A percentile compares a stretch with the other conserved stretches of the same genome.
Conservation (phyloP, 92 coral and sea anemone genomes). For the Palythoa caribaeorum region DNA sequence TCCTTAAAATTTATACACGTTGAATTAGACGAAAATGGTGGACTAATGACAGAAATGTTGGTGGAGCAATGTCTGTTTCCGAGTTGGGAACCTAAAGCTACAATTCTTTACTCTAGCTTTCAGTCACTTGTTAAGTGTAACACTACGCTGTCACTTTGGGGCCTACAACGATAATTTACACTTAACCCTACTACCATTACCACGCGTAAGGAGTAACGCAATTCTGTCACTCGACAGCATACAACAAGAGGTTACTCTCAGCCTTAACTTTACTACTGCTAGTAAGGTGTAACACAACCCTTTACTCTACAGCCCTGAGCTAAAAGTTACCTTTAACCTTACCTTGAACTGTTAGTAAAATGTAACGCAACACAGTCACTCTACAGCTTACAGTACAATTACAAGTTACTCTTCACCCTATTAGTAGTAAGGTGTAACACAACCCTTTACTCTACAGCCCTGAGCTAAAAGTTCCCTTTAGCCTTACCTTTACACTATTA, state of each 20-base stretch:
- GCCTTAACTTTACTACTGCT: too few species aligned
- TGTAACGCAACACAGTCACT: not conserved
- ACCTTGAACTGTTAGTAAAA: too few species aligned
- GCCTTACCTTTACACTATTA: constrained; percentile 9
- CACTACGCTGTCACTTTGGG: not conserved
- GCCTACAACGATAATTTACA: not conserved
- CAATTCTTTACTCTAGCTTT: too few species aligned
- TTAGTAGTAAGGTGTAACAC: not conserved
- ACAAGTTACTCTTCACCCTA: not conserved
- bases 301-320: too few species aligned
- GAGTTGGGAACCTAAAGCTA: too few species aligned
- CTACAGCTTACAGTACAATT: not conserved
- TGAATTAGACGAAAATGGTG: too few species aligned
- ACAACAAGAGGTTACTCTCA: not conserved
- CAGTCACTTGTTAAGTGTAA: not conserved
- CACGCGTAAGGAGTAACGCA: not conserved
- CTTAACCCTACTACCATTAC: not conserved
- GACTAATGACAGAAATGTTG: too few species aligned
- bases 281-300: too few species aligned
- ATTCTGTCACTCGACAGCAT: not conserved
- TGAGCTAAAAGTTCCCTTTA: too few species aligned
- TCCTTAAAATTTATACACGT: too few species aligned
- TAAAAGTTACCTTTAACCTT: too few species aligned
- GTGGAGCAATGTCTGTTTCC: too few species aligned
- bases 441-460: not conserved